These are phyloP conservation scores for Lypha dubia DNA, from an alignment of 2,888 invertebrate genomes.

Conservation along the genomic window DNA sequence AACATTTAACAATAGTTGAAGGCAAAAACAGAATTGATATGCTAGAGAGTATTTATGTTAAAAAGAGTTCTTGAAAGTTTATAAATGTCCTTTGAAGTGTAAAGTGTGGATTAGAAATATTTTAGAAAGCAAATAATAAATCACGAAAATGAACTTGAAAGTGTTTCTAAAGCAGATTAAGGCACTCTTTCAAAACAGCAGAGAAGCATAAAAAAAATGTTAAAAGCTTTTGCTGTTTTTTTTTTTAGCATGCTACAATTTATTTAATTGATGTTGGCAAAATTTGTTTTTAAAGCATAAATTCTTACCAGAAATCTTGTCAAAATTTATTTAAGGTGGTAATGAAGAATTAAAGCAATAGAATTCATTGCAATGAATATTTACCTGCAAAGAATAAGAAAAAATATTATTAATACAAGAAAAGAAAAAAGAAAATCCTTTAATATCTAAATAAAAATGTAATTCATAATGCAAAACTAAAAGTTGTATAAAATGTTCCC, in stretches of 20 bases:
- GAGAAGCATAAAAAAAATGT: too few species aligned
- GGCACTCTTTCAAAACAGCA: neutral
- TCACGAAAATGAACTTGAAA: conserved; percentile 24
- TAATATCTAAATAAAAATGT: neutral
- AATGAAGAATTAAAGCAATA: neutral
- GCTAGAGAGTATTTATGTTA: neutral
- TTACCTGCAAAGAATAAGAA: conserved; percentile 1
- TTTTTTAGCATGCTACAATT: too few species aligned
- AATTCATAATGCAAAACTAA: neutral
- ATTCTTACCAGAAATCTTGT: neutral
- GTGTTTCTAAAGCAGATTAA: neutral
- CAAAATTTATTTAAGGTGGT: too few species aligned
- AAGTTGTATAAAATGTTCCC: neutral
- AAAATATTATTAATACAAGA: neutral
- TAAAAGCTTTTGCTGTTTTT: too few species aligned
- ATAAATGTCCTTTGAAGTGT: conserved; percentile 21
- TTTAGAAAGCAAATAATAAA: neutral
- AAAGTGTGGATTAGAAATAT: conserved; percentile 3
- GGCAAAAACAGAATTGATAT: conserved; percentile 29
- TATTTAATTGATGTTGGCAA: too few species aligned
- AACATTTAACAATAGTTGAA: neutral
- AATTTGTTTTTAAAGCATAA: neutral
- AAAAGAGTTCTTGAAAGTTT: conserved; percentile 3
- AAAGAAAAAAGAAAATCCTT: neutral
- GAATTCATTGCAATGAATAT: neutral